A percentile compares a stretch with the other conserved stretches of the same genome.
These are phyloP conservation scores for Polyploca ridens DNA, from an alignment of 2,888 invertebrate genomes.

Conservation along the genomic window DNA sequence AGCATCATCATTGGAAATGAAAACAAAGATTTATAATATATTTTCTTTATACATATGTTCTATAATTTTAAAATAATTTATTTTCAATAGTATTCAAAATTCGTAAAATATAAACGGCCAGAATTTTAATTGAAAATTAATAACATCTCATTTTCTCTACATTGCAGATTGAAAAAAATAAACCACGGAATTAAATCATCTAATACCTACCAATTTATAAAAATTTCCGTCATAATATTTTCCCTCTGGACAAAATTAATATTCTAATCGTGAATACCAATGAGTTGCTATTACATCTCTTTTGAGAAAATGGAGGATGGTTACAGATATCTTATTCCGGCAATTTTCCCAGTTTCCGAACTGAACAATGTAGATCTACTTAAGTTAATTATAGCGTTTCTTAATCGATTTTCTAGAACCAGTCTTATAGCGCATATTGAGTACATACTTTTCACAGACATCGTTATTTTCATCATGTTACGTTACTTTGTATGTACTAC, in stretches of 20 bases:
- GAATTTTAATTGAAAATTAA: not conserved
- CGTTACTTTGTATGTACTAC: too few species aligned
- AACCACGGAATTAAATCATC: not conserved
- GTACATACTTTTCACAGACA: too few species aligned
- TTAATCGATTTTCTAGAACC: not conserved
- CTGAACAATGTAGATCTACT: not conserved
- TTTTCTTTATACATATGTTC: too few species aligned
- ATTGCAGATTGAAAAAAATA: not conserved
- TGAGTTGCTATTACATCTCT: conserved; percentile 7
- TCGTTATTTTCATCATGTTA: too few species aligned
- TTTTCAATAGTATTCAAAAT: too few species aligned
- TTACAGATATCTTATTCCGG: not conserved
- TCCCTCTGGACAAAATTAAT: not conserved
- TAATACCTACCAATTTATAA: not conserved
- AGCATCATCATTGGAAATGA: too few species aligned
- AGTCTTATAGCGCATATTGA: not conserved
- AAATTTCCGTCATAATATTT: not conserved
- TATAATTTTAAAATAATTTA: too few species aligned
- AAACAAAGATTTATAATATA: too few species aligned
- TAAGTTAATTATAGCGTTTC: not conserved
- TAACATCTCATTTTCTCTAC: not conserved
- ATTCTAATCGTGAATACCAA: conserved; percentile 9
- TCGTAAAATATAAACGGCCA: not conserved
- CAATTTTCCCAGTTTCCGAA: not conserved
- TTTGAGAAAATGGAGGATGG: not conserved